Evolutionary conservation across 2,113 vertebrate species (phyloP).

Genomic region (Periophthalmodon schlosseri): DNA sequence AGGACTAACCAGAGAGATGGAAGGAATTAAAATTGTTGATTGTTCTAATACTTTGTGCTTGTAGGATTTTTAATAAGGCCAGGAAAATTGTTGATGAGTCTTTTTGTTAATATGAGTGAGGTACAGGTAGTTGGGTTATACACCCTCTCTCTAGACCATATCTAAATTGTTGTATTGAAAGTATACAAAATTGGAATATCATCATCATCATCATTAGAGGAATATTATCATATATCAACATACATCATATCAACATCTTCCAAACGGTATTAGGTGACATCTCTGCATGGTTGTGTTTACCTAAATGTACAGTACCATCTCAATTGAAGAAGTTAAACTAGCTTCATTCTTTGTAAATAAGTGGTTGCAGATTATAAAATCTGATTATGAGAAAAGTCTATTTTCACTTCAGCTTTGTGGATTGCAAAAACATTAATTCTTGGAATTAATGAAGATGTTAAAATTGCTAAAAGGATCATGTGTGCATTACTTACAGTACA

Average conservation of each 20-base stretch:
- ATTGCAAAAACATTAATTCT: not conserved
- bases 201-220: not conserved
- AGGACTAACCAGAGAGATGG: slow-evolving; percentile 4
- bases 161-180: not conserved
- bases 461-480: not conserved
- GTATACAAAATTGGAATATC: not conserved
- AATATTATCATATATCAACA: not conserved
- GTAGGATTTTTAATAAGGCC: not conserved
- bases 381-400: too few relatives aligned
- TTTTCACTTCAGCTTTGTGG: too few relatives aligned
- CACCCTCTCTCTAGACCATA: too few relatives aligned
- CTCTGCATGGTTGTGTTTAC: not conserved
- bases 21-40: slow-evolving; percentile 11
- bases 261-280: not conserved
- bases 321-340: not conserved
- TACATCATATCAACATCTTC: too few relatives aligned
- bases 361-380: too few relatives aligned
- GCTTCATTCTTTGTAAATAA: not conserved
- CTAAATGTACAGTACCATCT: too few relatives aligned
- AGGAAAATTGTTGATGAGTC: not conserved
- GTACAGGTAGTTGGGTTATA: not conserved
- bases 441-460: not conserved
- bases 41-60: not conserved
- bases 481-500: not conserved
- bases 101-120: not conserved